Base-by-base conservation (phyloP, 2,797 vertebrate genomes). In the Ptychobarbus kaznakovi region DNA sequence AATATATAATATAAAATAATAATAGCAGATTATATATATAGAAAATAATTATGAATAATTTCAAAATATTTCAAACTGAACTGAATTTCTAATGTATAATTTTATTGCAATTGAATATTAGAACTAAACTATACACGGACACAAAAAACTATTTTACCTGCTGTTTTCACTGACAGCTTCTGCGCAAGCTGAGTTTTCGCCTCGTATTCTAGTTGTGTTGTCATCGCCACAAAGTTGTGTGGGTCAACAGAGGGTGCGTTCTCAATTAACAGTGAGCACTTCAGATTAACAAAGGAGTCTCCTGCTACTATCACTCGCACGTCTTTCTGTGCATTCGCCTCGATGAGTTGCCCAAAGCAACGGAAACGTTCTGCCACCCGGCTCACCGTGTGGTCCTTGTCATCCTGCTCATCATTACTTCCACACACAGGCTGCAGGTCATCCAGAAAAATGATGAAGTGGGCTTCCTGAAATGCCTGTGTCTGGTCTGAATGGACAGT, bases 301-400 rank as follows among this genome's bases (percentile, higher is more conserved):
- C 97, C 97, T 1, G 94, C 95, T 82, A 99, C 96, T 0, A 99
- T 87, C 63, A 98, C 95, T 90, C 91, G 95, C 81, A 96, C 97
- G 0, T 90, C 92, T 18, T 88, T 91, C 0, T 90, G 90, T 9
- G 97, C 95, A 28, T 95, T 95, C 3, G 90, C 90, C 87, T 97
- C 93, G 3, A 99, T 96, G 78, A 95, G 92, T 22, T 74, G 88
- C 8, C 96, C 97, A 0, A 96, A 97, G n/a, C 88, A 85, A 69
- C 81, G 76, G 89, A 95, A 98, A 4, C 93, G 90, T 0, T 93
- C 89, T 3, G 91, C 89, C 32, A 93, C 86, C 87, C 77, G 86
- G 13, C 86, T 93, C 42, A 96, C 61, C 22, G 2, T n/a, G 73
- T 68, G 87, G 10, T 89, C 85, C 80, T 92, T 92, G 3, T 86